phyloP scores from a whole-genome alignment of 2,113 vertebrate genomes.

The Eurypyga helias region DNA sequence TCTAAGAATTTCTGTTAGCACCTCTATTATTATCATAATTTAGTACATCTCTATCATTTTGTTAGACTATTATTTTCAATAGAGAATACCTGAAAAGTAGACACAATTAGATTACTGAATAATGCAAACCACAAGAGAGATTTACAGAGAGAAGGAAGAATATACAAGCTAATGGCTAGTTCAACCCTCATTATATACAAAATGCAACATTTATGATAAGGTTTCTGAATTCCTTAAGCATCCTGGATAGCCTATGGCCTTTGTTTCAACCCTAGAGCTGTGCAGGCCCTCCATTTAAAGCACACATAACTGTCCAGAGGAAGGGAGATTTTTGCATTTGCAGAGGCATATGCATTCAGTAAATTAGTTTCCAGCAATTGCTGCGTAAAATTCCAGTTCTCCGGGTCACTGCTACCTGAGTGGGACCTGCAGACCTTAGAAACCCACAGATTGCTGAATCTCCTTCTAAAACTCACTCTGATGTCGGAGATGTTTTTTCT shows the following conservation, averaged over 20 bases:
- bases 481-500: not conserved
- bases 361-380: not conserved
- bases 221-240: not conserved
- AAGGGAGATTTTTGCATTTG: not conserved
- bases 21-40: not conserved
- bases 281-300: not conserved
- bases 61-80: not conserved
- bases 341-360: not conserved
- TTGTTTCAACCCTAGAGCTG: not conserved
- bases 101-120: not conserved
- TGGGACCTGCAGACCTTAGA: not conserved
- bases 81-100: not conserved
- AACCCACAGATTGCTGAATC: not conserved
- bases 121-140: not conserved
- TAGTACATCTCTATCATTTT: not conserved
- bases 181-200: not conserved
- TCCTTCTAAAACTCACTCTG: not conserved
- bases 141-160: not conserved
- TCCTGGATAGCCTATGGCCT: not conserved
- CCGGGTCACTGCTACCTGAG: not conserved
- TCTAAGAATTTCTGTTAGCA: not conserved
- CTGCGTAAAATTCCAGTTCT: not conserved
- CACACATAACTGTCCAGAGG: not conserved
- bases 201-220: not conserved
- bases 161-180: not conserved